phyloP scores from a whole-genome alignment of 1,140 invertebrate species.

The Hylaeus anthracinus region DNA sequence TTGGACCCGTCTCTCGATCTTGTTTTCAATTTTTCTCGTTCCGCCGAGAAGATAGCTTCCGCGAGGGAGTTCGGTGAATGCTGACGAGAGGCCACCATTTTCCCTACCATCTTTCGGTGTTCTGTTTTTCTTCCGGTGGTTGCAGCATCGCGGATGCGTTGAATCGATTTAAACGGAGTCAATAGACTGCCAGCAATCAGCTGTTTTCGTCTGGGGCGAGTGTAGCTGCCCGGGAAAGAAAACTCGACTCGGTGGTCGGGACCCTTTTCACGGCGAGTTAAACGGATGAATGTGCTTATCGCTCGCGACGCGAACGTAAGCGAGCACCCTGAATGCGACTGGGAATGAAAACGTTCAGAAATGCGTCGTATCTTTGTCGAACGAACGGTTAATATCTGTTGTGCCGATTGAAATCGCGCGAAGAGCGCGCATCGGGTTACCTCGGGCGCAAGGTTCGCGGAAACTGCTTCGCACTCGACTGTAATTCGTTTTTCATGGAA shows the following conservation, averaged over 20 bases:
- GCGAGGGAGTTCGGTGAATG: slow-evolving; percentile 3
- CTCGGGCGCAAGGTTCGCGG: background rate
- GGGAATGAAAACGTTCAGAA: background rate
- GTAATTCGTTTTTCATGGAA: slow-evolving; percentile 6
- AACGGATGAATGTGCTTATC: slow-evolving; percentile 28
- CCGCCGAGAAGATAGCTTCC: background rate
- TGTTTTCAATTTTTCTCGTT: background rate
- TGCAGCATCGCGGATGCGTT: background rate
- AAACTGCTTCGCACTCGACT: slow-evolving; percentile 15
- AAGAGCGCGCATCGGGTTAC: background rate
- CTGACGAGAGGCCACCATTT: background rate
- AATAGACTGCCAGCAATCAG: slow-evolving; percentile 11
- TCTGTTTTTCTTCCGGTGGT: background rate
- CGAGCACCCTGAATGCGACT: background rate
- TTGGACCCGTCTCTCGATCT: background rate
- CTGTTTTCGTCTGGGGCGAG: background rate
- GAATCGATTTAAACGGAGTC: slow-evolving; percentile 23
- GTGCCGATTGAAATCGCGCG: slow-evolving; percentile 9
- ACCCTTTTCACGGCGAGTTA: slow-evolving; percentile 19
- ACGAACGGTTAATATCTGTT: slow-evolving; percentile 22
- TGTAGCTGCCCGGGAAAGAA: background rate
- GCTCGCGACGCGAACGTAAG: background rate
- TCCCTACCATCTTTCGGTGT: background rate
- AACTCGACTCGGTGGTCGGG: background rate
- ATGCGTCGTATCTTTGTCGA: background rate